Conservation (phyloP, 2,888 invertebrate species). For the Lingula anatina region DNA sequence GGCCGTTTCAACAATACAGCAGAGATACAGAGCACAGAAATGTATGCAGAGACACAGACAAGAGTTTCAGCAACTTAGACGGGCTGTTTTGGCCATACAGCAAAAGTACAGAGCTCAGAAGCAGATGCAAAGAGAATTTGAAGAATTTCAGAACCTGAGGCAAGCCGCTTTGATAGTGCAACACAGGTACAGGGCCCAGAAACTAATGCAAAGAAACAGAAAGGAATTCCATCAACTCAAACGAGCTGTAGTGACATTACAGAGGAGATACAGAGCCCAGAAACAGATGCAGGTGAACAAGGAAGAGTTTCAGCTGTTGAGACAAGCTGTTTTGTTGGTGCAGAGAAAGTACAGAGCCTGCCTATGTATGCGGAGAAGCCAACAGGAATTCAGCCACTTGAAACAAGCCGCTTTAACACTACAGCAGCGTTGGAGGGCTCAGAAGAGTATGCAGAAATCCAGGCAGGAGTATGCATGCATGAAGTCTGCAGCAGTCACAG, state of each 20-base stretch:
- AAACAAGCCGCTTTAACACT: constrained; percentile 13
- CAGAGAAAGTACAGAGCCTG: not conserved
- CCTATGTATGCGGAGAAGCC: not conserved
- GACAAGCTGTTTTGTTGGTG: not conserved
- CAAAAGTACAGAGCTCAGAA: not conserved
- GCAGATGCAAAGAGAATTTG: not conserved
- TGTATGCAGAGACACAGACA: constrained; percentile 1
- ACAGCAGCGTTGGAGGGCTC: constrained; percentile 9
- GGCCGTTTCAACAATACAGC: constrained; percentile 15
- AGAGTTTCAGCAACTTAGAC: constrained; percentile 5
- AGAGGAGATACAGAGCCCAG: no score
- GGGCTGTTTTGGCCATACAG: constrained; percentile 16
- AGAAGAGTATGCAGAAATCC: not conserved
- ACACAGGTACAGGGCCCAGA: not conserved
- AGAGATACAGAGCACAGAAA: not conserved
- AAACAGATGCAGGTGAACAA: not conserved
- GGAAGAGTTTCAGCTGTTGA: no score
- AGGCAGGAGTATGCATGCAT: constrained; percentile 1
- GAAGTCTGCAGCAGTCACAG: constrained; percentile 7
- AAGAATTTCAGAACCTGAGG: constrained; percentile 4
- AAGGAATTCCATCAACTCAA: no score
- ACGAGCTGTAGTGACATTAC: no score
- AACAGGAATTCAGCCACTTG: no score
- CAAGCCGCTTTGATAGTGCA: not conserved
- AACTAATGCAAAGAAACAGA: no score